A percentile compares a stretch with the other conserved stretches of the same genome.
phyloP scores from a whole-genome alignment of 2,888 invertebrate species.

The Dicycla oo region DNA sequence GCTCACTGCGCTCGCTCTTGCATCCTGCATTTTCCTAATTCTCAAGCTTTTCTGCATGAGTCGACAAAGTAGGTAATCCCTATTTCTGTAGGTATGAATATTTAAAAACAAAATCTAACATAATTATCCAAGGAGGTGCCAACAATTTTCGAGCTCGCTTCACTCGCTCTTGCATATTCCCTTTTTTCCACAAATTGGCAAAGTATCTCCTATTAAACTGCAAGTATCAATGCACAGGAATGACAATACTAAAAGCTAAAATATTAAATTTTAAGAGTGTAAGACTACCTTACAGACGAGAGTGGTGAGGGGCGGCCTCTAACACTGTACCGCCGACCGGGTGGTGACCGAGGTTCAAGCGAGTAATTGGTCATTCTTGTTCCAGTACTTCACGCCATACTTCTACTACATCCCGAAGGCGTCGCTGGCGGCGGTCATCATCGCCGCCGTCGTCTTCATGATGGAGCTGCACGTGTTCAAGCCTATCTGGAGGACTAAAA shows the following conservation, averaged over 20 bases:
- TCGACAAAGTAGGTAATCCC: not conserved
- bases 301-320: too few relatives aligned
- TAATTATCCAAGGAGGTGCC: not conserved
- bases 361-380: not conserved
- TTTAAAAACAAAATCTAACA: not conserved
- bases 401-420: slow-evolving; percentile 95
- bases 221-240: too few relatives aligned
- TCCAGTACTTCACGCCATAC: slow-evolving; percentile 94
- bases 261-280: not conserved
- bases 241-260: not conserved
- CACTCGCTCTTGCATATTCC: not conserved
- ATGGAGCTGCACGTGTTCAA: slow-evolving; percentile 94
- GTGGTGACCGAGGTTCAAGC: not conserved
- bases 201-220: not conserved
- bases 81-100: not conserved
- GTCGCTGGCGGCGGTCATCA: slow-evolving; percentile 95
- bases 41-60: not conserved
- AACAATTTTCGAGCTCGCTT: not conserved
- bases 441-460: slow-evolving; percentile 96
- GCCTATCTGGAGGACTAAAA: slow-evolving; percentile 95
- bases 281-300: too few relatives aligned
- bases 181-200: too few relatives aligned
- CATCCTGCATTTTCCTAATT: not conserved
- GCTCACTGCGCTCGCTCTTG: not conserved
- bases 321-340: too few relatives aligned